A percentile compares a stretch with the other conserved stretches of the same genome.
Conservation (phyloP, 2,113 vertebrate genomes). For the Trachemys scripta region DNA sequence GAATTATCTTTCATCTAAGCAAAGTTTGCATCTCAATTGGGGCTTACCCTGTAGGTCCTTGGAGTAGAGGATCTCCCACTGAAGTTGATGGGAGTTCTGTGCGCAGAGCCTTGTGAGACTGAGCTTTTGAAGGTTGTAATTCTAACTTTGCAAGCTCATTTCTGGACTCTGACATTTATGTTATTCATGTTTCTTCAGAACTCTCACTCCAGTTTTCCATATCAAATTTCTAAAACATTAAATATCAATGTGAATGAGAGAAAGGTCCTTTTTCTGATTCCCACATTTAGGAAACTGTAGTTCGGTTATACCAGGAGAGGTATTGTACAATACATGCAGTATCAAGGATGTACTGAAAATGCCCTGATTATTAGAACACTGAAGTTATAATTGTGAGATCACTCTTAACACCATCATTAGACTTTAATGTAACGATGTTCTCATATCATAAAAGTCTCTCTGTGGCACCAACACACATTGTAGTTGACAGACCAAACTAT, state of each 20-base stretch:
- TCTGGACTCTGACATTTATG: not conserved
- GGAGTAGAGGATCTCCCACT: not conserved
- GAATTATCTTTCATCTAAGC: no score
- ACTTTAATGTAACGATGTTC: rapidly evolving
- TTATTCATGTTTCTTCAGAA: not conserved
- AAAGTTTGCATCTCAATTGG: not conserved
- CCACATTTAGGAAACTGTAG: rapidly evolving
- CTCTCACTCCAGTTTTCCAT: rapidly evolving
- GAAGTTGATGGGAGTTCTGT: rapidly evolving
- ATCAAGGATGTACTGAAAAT: not conserved
- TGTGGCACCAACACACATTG: rapidly evolving
- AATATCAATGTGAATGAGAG: not conserved
- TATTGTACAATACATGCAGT: not conserved
- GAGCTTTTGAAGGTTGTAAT: no score
- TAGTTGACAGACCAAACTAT: not conserved
- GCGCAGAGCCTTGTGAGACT: rapidly evolving
- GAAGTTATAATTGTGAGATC: not conserved
- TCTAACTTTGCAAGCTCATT: not conserved
- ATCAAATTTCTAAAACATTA: not conserved
- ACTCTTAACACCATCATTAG: not conserved
- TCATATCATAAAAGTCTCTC: not conserved
- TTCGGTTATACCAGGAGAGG: not conserved
- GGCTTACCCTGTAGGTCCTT: rapidly evolving
- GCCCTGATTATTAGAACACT: not conserved
- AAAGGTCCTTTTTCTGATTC: not conserved